Evolutionary conservation across 2,888 invertebrate genomes (phyloP), one percentile per base, ranked within the genome.

Genomic region (Phyto melanocephala): DNA sequence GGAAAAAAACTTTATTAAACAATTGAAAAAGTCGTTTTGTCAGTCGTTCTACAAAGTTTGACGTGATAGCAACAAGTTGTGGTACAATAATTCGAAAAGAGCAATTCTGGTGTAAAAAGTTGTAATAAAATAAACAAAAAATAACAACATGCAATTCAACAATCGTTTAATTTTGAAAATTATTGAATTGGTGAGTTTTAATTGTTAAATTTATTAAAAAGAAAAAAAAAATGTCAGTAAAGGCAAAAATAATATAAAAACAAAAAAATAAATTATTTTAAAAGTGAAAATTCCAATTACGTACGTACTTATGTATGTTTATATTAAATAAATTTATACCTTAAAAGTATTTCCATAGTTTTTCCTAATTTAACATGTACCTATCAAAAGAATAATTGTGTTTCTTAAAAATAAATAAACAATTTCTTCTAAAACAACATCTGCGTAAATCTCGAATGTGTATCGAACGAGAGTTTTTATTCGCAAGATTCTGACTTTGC

Each of bases 91-190:
- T 10, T 0, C 6, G 42, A 60, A 47, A 52, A 10, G 3, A 28
- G 15, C 33, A 52, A 13, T 28, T 58, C 35, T 40, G 40, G 17
- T 45, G 15, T 33, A 82, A 35, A 80, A 60, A 52, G 67, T 22
- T 62, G 52, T 37, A 68, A 77, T 28, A 42, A 37, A 63, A 75
- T 2, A 33, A 50, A 15, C 17, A 33, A 75, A 28, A 28, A 60
- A 47, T 13, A 74, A 37, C 42, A 82, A 76, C 4, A 90, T 90
- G 90, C 89, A 90, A 86, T 89, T 90, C 81, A 90, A 90, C 85
- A 90, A 90, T 87, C 90, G 90, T 81, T 85, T 90, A 62, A 85
- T 90, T 65, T 86, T 90, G 84, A 90, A 90, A 88, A 87, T 90
- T 78, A 89, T 90, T 77, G 90, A 90, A 88, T 86, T 90, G 90